These are phyloP conservation scores for Leucopternis melanops DNA, from an alignment of 2,113 vertebrate species.

Conservation along the genomic window DNA sequence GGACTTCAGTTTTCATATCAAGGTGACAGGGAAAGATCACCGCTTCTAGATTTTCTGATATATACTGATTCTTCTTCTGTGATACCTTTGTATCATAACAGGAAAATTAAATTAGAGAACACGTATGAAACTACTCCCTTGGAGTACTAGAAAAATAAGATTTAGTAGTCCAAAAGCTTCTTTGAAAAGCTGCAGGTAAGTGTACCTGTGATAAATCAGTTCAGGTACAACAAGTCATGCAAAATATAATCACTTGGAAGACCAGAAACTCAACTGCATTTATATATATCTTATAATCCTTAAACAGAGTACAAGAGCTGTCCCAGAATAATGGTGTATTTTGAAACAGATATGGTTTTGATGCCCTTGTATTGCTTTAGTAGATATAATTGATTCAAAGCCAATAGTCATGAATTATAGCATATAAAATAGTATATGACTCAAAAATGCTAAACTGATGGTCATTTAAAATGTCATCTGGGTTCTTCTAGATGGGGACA, in stretches of 20 bases:
- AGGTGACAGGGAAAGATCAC: neutral
- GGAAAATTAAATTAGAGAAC: neutral
- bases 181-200: neutral
- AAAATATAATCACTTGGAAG: neutral
- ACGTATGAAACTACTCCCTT: neutral
- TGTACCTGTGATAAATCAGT: neutral
- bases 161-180: neutral
- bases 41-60: neutral
- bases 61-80: neutral
- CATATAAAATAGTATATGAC: neutral
- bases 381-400: neutral
- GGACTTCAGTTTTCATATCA: neutral
- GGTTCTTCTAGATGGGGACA: neutral
- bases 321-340: neutral
- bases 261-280: neutral
- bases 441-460: neutral
- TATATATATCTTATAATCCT: neutral
- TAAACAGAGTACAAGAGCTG: neutral
- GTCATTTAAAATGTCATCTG: neutral
- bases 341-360: neutral
- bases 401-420: neutral
- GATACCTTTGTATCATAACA: neutral
- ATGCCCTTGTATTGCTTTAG: neutral
- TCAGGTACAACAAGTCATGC: neutral
- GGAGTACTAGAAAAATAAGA: neutral